Conservation (phyloP, 2,797 vertebrate genomes). For the Coendou prehensilis region DNA sequence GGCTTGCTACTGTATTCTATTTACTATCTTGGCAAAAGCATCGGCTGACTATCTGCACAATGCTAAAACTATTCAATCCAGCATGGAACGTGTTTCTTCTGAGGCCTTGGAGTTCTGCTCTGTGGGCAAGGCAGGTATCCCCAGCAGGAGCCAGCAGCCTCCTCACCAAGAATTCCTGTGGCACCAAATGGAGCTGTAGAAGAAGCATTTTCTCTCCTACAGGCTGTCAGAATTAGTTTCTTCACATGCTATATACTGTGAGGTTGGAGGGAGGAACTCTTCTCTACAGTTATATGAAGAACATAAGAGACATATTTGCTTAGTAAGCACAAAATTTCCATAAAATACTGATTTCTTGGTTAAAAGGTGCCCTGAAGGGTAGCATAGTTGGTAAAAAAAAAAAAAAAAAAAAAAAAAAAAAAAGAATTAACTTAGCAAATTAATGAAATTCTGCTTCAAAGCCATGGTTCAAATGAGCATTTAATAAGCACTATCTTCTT, state of each 20-base stretch:
- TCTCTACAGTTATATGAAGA: constrained; percentile 44
- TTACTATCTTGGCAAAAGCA: neutral
- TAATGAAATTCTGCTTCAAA: constrained; percentile 72
- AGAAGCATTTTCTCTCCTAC: neutral
- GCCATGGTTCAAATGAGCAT: constrained; percentile 58
- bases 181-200: neutral
- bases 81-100: neutral
- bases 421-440: constrained; percentile 55
- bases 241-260: constrained; percentile 54
- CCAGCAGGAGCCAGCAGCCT: neutral
- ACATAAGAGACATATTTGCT: neutral
- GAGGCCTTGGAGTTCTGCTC: neutral
- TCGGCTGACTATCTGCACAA: neutral
- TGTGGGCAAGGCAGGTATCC: neutral
- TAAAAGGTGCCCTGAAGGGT: constrained; percentile 7
- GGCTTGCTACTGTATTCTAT: constrained; percentile 18
- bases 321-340: constrained; percentile 3
- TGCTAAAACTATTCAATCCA: constrained; percentile 48
- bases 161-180: neutral
- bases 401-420: constrained; percentile 42
- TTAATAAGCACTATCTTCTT: constrained; percentile 69
- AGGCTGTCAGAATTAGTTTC: constrained; percentile 34
- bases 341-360: constrained; percentile 37
- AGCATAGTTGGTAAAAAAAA: neutral
- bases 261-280: neutral